Percentiles rank a stretch among this genome's conserved stretches.
These are phyloP conservation scores for Pteropus rufus DNA, from an alignment of 2,797 vertebrate species.

Conservation along the genomic window DNA sequence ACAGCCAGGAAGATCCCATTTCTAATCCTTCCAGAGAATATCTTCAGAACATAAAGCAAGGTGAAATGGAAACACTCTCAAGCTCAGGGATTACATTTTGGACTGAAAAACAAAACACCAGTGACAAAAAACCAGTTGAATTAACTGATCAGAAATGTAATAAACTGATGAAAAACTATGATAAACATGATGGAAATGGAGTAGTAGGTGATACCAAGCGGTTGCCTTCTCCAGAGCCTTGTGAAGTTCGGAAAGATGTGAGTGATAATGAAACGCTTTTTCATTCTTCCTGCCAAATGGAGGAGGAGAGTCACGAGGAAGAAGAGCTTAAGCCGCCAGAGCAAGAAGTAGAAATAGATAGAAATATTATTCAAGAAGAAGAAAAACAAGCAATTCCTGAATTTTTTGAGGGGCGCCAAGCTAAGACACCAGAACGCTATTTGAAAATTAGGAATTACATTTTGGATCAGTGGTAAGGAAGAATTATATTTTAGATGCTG, in stretches of 20 bases:
- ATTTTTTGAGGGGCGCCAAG: conserved; percentile 96
- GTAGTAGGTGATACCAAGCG: neutral
- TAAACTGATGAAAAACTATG: conserved; percentile 43
- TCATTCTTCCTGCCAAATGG: conserved; percentile 73
- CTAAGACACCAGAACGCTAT: conserved; percentile 98
- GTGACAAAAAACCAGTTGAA: conserved; percentile 52
- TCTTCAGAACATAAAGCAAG: conserved; percentile 49
- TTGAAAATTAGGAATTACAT: conserved; percentile 99
- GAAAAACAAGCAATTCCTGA: conserved; percentile 98
- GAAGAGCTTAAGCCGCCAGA: conserved; percentile 93
- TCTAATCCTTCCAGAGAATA: conserved; percentile 37
- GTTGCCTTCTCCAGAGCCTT: conserved; percentile 34
- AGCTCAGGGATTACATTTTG: conserved; percentile 1
- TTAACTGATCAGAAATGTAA: conserved; percentile 49
- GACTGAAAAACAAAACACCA: conserved; percentile 59
- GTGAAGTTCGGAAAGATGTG: conserved; percentile 59
- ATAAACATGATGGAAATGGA: neutral
- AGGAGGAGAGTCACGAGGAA: conserved; percentile 83
- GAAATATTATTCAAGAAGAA: conserved; percentile 89
- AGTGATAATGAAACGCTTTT: conserved; percentile 68
- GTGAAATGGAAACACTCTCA: conserved; percentile 8
- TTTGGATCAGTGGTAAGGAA: conserved; percentile 94
- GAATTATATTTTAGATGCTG: conserved; percentile 24
- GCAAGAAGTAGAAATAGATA: conserved; percentile 92
- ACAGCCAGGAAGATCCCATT: conserved; percentile 12